Conservation (phyloP, 2,113 vertebrate species). For the Ia io region DNA sequence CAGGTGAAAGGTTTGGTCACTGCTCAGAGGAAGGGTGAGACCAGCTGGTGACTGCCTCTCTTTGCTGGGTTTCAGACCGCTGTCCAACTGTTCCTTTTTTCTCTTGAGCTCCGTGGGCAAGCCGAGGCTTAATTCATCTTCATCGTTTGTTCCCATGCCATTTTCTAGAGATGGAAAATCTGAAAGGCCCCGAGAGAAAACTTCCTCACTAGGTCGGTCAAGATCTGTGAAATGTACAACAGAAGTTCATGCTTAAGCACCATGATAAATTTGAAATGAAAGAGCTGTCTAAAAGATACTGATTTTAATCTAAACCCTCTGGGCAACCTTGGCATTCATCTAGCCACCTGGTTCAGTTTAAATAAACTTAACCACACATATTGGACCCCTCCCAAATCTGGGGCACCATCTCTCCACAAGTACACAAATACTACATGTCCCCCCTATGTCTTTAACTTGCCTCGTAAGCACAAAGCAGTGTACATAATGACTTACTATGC, state of each 20-base stretch:
- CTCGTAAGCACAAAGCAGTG: background rate
- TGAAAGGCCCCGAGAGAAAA: slow-evolving; percentile 87
- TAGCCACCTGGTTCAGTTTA: background rate
- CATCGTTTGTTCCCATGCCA: slow-evolving; percentile 89
- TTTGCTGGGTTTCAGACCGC: slow-evolving; percentile 51
- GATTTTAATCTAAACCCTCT: background rate
- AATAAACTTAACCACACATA: background rate
- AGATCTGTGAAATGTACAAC: slow-evolving; percentile 84
- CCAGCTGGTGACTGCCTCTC: slow-evolving; percentile 74
- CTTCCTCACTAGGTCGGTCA: slow-evolving; percentile 90
- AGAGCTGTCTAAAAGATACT: background rate
- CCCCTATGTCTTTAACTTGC: background rate
- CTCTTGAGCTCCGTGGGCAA: slow-evolving; percentile 80
- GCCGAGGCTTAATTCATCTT: slow-evolving; percentile 89
- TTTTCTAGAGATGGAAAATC: slow-evolving; percentile 97
- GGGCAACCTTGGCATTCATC: background rate
- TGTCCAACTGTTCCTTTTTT: slow-evolving; percentile 73
- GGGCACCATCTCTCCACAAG: background rate
- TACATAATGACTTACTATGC: background rate
- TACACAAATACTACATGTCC: background rate
- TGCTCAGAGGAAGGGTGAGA: slow-evolving; percentile 76
- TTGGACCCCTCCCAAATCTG: background rate
- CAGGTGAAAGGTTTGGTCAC: slow-evolving; percentile 83
- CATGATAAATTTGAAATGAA: background rate
- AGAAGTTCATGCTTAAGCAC: background rate